A percentile compares a stretch with the other conserved stretches of the same genome.
These are phyloP conservation scores for Pachliopta kotzebuea DNA, from an alignment of 2,888 invertebrate species.

Conservation along the genomic window DNA sequence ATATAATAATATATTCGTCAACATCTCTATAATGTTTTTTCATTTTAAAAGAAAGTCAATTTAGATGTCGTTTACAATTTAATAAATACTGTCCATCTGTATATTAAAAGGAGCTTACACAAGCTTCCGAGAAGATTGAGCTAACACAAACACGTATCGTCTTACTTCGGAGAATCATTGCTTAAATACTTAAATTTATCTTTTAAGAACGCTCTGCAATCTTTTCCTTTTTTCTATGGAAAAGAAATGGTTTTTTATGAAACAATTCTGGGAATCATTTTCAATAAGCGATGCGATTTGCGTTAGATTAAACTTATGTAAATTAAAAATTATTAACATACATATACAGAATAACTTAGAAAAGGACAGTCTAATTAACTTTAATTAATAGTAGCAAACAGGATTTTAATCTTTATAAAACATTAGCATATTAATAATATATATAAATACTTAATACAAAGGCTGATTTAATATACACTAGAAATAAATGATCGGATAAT, in stretches of 20 bases:
- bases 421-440: too few relatives aligned
- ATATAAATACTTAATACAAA: too few relatives aligned
- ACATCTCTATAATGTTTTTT: too few relatives aligned
- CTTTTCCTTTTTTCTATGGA: not conserved
- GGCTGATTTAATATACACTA: too few relatives aligned
- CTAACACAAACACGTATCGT: slow-evolving; percentile 17
- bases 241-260: not conserved
- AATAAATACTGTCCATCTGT: slow-evolving; percentile 2
- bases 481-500: too few relatives aligned
- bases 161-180: slow-evolving; percentile 26
- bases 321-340: not conserved
- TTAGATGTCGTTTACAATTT: not conserved
- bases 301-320: too few relatives aligned
- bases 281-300: too few relatives aligned
- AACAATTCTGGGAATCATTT: not conserved
- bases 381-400: too few relatives aligned
- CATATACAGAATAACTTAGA: too few relatives aligned
- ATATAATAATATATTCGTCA: not conserved
- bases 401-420: not conserved
- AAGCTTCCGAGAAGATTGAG: slow-evolving; percentile 20
- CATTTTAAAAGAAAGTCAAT: not conserved
- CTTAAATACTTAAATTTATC: slow-evolving; percentile 11
- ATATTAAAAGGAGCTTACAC: slow-evolving; percentile 19
- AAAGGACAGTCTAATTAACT: too few relatives aligned
- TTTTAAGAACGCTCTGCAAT: not conserved